These are phyloP conservation scores for Listrodromus nycthemerus DNA, from an alignment of 2,888 invertebrate genomes.

Conservation along the genomic window DNA sequence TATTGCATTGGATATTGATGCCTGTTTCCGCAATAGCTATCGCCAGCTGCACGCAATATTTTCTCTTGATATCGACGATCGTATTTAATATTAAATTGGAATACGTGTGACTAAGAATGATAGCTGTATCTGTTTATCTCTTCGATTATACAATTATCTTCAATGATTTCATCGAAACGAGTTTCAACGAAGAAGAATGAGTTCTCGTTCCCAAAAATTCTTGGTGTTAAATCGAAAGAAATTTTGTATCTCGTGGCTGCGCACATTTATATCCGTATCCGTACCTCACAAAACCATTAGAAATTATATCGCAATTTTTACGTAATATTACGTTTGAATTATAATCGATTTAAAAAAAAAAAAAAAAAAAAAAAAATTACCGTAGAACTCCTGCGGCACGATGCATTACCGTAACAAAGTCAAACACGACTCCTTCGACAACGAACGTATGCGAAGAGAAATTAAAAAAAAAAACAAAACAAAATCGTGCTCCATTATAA, in stretches of 20 bases:
- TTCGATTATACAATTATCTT: conserved; percentile 44
- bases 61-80: conserved; percentile 47
- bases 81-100: conserved; percentile 37
- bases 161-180: conserved; percentile 1
- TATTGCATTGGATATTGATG: conserved; percentile 75
- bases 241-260: conserved; percentile 52
- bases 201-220: conserved; percentile 39
- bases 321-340: conserved; percentile 20
- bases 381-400: conserved; percentile 10
- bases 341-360: neutral
- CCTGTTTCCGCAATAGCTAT: conserved; percentile 75
- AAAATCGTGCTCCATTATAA: conserved; percentile 16
- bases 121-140: conserved; percentile 54
- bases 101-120: conserved; percentile 58
- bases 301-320: conserved; percentile 17
- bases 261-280: conserved; percentile 32
- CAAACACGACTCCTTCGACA: conserved; percentile 60
- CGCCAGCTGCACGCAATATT: conserved; percentile 75
- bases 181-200: conserved; percentile 51
- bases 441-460: conserved; percentile 63
- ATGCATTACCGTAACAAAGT: conserved; percentile 39
- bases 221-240: conserved; percentile 55
- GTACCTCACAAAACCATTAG: conserved; percentile 49
- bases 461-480: conserved; percentile 34
- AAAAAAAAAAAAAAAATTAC: conserved; percentile 1